Conservation (phyloP, 2,888 invertebrate genomes). For the Drosophila suboccidentalis region DNA sequence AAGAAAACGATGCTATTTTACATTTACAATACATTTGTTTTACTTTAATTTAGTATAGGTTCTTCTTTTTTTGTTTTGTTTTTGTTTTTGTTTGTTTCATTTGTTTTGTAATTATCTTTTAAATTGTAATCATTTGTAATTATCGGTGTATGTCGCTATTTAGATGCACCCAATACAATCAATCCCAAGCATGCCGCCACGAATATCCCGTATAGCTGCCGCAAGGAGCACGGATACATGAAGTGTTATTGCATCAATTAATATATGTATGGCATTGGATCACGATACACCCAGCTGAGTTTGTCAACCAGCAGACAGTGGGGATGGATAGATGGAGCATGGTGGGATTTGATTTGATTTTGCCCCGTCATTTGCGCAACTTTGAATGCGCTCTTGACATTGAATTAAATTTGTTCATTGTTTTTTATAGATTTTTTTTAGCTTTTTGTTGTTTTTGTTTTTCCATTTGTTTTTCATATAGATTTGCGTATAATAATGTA, state of each 20-base stretch:
- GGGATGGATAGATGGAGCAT: background rate
- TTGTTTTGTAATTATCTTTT: constrained; percentile 3
- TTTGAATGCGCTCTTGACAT: constrained; percentile 20
- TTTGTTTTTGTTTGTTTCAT: constrained; percentile 21
- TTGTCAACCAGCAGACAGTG: constrained; percentile 10
- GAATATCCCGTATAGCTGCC: background rate
- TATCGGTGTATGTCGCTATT: constrained; percentile 29
- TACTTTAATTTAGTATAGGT: constrained; percentile 50
- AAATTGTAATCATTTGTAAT: constrained; percentile 32
- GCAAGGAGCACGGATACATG: constrained; percentile 2
- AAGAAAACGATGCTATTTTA: constrained; percentile 62
- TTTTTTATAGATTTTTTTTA: constrained; percentile 32
- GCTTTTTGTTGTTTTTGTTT: constrained; percentile 1
- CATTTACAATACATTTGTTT: constrained; percentile 59
- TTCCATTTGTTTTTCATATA: constrained; percentile 30
- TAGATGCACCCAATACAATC: constrained; percentile 24
- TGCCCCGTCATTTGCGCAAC: background rate
- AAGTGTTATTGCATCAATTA: constrained; percentile 15
- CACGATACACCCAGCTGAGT: constrained; percentile 8
- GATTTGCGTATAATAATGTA: constrained; percentile 41
- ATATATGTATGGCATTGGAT: constrained; percentile 39
- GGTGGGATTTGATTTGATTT: background rate
- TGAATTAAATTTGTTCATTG: constrained; percentile 36
- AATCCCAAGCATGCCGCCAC: background rate
- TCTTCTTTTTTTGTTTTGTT: background rate